Evolutionary conservation across 2,888 invertebrate species (phyloP), one percentile per base, ranked within the genome.

Genomic region (Achlya flavicornis): DNA sequence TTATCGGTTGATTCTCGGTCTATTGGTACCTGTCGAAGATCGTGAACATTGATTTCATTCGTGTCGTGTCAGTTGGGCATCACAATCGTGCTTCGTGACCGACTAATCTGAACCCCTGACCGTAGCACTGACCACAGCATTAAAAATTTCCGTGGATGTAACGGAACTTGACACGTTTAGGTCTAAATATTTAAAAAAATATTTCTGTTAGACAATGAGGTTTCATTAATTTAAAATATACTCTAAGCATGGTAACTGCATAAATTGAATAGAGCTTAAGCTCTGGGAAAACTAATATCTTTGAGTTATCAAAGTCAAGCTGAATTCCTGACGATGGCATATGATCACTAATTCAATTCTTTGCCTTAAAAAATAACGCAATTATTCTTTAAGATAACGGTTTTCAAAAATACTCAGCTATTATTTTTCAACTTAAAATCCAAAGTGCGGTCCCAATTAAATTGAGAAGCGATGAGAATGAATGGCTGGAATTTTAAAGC

Each of bases 61-160:
- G 75, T 75, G 81, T 76, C 77, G 77, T 75, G 78, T 79, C 81
- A 70, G 69, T 66, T 64, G 65, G 68, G 70, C 69, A 72, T 70
- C 72, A 74, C 73, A 78, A 80, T 78, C 79, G 80, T 72, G 70
- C 66, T 69, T 84, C 88, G 87, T 88, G 88, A 86, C 83, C 80
- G 74, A 78, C 74, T 79, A 75, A 78, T 82, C 81, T 75, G 77
- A 79, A 83, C 79, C 77, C 72, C 69, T 78, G 77, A 76, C 77
- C 77, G 74, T 73, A 70, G 67, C 68, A 64, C 70, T 67, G 63
- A 63, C 64, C 64, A 61, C 60, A 41, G 26, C 64, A 73, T 72
- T 68, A 66, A 68, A 70, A 61, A 46, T 67, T 71, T 69, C 69
- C 69, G 73, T 71, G 71, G 65, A 61, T 67, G 69, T 85, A 86